A percentile compares a stretch with the other conserved stretches of the same genome.
phyloP scores from a whole-genome alignment of 2,797 vertebrate species.

The Lacerta viridis region DNA sequence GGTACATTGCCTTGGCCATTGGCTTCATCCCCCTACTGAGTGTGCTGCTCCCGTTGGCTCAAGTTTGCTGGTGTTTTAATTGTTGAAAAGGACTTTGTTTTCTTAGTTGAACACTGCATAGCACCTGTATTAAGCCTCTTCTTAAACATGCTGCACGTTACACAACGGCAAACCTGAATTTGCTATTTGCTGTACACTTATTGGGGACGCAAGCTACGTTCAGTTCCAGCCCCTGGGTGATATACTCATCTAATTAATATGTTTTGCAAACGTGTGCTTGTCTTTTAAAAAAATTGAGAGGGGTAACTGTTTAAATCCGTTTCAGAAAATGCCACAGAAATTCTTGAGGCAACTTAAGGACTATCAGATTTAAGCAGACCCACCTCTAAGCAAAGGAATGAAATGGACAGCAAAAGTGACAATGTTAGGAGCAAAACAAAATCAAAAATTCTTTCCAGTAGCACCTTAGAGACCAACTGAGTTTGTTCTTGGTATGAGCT shows the following conservation, averaged over 20 bases:
- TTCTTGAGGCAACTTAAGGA: not conserved
- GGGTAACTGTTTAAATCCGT: not conserved
- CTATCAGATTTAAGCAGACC: no score
- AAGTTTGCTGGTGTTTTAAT: not conserved
- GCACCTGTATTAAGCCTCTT: not conserved
- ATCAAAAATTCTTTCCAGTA: no score
- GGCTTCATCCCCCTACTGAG: not conserved
- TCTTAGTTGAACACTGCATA: not conserved
- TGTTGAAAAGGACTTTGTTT: not conserved
- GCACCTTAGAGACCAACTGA: no score
- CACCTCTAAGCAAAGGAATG: not conserved
- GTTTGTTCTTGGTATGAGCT: no score
- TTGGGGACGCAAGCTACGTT: not conserved
- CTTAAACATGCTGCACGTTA: not conserved
- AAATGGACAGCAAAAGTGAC: no score
- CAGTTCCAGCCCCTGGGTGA: not conserved
- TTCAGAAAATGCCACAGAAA: not conserved
- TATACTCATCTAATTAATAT: not conserved
- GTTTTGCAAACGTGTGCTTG: not conserved
- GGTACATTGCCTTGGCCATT: not conserved
- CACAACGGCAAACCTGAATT: not conserved
- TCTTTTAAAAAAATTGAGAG: not conserved
- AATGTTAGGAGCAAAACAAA: not conserved
- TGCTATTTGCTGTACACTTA: not conserved
- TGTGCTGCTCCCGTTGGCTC: not conserved